Conservation (phyloP, 2,113 vertebrate genomes). For the Tetrao urogallus region DNA sequence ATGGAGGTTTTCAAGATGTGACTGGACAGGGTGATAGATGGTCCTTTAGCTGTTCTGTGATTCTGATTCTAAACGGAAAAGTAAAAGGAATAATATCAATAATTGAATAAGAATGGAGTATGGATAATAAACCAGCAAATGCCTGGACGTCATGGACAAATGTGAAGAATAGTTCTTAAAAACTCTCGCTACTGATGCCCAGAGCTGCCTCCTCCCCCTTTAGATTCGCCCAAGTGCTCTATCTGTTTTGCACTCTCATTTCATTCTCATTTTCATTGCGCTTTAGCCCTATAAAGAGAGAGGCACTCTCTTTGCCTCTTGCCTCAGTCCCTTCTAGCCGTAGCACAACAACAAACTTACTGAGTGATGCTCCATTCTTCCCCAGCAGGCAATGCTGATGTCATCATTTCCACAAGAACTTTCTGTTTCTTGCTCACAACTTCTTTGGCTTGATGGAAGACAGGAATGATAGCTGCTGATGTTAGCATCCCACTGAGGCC, state of each 20-base stretch:
- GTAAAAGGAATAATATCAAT: not conserved
- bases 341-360: not conserved
- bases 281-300: no score
- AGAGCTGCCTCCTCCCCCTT: not conserved
- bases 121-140: not conserved
- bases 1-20: not conserved
- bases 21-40: not conserved
- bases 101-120: not conserved
- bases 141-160: not conserved
- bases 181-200: not conserved
- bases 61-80: not conserved
- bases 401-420: not conserved
- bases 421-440: not conserved
- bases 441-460: conserved; percentile 7
- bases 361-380: rapidly evolving
- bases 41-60: not conserved
- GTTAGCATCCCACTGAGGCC: not conserved
- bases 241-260: rapidly evolving
- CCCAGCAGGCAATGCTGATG: rapidly evolving
- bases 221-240: rapidly evolving
- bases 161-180: not conserved
- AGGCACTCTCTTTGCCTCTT: not conserved
- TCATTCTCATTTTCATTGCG: not conserved
- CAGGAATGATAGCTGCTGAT: not conserved
- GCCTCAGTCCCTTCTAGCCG: rapidly evolving